A percentile compares a stretch with the other conserved stretches of the same genome.
phyloP scores from a whole-genome alignment of 64 coral and sea anemone species.

The Dendrophyllia cribrosa region DNA sequence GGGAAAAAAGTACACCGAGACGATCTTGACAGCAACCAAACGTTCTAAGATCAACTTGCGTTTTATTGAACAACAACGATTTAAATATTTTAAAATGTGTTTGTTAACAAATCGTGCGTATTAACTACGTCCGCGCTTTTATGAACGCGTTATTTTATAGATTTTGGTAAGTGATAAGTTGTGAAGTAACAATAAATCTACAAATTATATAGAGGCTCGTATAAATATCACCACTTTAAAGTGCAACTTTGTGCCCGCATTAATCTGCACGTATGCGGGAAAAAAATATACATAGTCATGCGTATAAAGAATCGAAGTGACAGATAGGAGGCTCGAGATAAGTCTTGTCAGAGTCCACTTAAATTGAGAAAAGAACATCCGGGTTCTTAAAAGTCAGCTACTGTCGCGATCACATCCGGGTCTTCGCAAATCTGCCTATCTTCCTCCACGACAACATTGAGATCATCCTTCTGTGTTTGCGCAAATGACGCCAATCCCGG shows the following conservation, averaged over 20 bases:
- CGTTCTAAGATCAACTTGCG: neutral
- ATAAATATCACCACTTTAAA: too few relatives aligned
- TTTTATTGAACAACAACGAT: neutral
- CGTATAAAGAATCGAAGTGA: too few relatives aligned
- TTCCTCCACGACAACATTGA: neutral
- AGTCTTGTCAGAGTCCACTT: neutral
- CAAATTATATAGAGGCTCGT: too few relatives aligned
- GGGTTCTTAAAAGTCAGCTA: slow-evolving; percentile 62
- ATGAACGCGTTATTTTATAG: too few relatives aligned
- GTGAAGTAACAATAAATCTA: too few relatives aligned
- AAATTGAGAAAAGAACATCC: neutral
- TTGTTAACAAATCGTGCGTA: neutral
- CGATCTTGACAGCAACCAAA: too few relatives aligned
- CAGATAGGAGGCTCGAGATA: neutral
- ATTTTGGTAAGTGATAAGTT: too few relatives aligned
- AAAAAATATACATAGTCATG: neutral
- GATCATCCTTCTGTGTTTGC: neutral
- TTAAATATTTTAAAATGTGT: too few relatives aligned
- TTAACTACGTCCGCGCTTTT: neutral
- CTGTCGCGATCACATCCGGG: slow-evolving; percentile 45
- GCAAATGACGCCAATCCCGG: slow-evolving; percentile 76
- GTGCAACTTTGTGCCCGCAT: too few relatives aligned
- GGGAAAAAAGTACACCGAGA: too few relatives aligned
- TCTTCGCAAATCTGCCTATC: slow-evolving; percentile 5
- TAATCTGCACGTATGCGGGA: neutral